These are phyloP conservation scores for Peribatodes rhomboidaria DNA, from an alignment of 2,888 invertebrate genomes.

Conservation along the genomic window DNA sequence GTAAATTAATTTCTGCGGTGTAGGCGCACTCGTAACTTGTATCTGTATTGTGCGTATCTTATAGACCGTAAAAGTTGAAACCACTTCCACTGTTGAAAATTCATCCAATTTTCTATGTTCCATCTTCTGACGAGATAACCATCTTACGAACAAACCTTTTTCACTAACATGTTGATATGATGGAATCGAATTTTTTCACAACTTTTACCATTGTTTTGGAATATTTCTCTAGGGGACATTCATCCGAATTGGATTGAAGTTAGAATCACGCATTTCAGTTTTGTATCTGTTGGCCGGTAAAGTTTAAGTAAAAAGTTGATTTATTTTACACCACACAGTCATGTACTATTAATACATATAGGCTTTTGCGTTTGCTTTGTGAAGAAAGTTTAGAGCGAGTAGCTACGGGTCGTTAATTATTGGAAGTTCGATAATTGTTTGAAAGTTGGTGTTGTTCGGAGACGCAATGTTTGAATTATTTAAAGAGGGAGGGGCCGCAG, in stretches of 20 bases:
- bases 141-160: conserved; percentile 13
- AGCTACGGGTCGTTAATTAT: conserved; percentile 62
- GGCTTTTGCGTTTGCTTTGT: conserved; percentile 40
- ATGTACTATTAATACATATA: conserved; percentile 13
- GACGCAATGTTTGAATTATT: conserved; percentile 72
- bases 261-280: conserved; percentile 72
- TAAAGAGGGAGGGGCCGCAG: conserved; percentile 65
- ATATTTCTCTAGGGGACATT: conserved; percentile 79
- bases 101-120: conserved; percentile 14
- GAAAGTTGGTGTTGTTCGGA: conserved; percentile 65
- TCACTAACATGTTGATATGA: conserved; percentile 43
- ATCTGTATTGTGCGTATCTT: conserved; percentile 41
- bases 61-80: conserved; percentile 27
- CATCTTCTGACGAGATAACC: conserved; percentile 3
- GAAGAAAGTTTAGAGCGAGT: conserved; percentile 50
- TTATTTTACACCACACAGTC: conserved; percentile 40
- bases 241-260: conserved; percentile 83
- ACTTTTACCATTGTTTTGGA: conserved; percentile 80
- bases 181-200: conserved; percentile 70
- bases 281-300: conserved; percentile 45
- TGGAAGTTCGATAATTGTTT: conserved; percentile 70
- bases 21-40: conserved; percentile 51
- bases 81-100: conserved; percentile 16
- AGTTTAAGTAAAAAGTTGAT: conserved; percentile 43
- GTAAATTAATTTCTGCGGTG: conserved; percentile 75